phyloP scores from a whole-genome alignment of 1,140 invertebrate species.

The Drosophila subobscura region DNA sequence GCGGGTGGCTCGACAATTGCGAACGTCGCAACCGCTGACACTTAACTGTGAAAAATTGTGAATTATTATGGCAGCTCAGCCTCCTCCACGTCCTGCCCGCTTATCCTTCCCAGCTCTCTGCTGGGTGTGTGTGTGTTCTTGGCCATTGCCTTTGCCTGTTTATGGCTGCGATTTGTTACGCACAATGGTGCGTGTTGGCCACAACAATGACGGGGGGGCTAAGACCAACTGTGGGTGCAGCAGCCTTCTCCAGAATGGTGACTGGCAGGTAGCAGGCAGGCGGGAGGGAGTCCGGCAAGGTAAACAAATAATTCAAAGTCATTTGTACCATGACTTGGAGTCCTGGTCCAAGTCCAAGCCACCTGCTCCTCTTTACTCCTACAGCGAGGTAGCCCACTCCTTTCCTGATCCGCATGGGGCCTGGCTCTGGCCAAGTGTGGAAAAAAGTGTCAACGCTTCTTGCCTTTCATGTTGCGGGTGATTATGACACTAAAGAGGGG shows the following conservation, averaged over 20 bases:
- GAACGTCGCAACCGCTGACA: conserved; percentile 66
- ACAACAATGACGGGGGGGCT: conserved; percentile 39
- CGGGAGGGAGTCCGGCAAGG: conserved; percentile 23
- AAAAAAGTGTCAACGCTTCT: conserved; percentile 60
- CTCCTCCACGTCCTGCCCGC: not conserved
- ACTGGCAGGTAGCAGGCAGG: conserved; percentile 12
- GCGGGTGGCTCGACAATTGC: conserved; percentile 54
- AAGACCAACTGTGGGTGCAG: conserved; percentile 8
- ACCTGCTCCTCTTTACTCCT: conserved; percentile 49
- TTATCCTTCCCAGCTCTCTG: not conserved
- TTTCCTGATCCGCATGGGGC: conserved; percentile 17
- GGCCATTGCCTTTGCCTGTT: conserved; percentile 63
- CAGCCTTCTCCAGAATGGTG: conserved; percentile 18
- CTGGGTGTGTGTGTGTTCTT: conserved; percentile 38
- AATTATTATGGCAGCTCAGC: conserved; percentile 74
- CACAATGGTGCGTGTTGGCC: conserved; percentile 73
- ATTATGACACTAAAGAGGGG: conserved; percentile 80
- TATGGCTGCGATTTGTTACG: conserved; percentile 80
- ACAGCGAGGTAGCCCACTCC: conserved; percentile 11
- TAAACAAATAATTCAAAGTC: conserved; percentile 83
- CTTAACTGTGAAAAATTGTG: conserved; percentile 82
- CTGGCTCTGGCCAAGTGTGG: conserved; percentile 48
- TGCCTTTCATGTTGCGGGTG: conserved; percentile 33
- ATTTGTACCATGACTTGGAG: conserved; percentile 64
- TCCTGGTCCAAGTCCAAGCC: conserved; percentile 26